Percentiles rank a stretch among this genome's conserved stretches.
Evolutionary conservation across 1,140 invertebrate genomes (phyloP).

Genomic region (Drosophila teissieri): DNA sequence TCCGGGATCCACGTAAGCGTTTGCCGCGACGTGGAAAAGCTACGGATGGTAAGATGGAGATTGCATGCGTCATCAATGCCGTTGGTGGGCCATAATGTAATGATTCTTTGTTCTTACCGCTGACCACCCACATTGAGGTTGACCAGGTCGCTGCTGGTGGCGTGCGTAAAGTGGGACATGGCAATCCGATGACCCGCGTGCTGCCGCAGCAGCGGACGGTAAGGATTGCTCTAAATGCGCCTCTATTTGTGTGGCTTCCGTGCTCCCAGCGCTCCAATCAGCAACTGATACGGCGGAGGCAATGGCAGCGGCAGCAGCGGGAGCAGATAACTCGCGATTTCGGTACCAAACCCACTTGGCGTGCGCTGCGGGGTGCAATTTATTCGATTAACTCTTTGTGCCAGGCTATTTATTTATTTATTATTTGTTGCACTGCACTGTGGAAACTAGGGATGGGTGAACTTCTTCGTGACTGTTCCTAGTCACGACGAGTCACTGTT

Average conservation of each 20-base stretch:
- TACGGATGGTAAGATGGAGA: constrained; percentile 80
- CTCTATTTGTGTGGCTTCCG: constrained; percentile 69
- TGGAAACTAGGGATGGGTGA: constrained; percentile 21
- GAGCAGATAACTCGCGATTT: constrained; percentile 21
- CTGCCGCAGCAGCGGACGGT: constrained; percentile 43
- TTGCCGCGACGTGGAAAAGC: constrained; percentile 97
- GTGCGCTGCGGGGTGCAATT: constrained; percentile 52
- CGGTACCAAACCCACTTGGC: constrained; percentile 21
- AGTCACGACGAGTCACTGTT: background rate
- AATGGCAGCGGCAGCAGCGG: constrained; percentile 17
- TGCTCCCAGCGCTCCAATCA: constrained; percentile 21
- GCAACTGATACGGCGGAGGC: constrained; percentile 31
- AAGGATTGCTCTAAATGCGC: constrained; percentile 16
- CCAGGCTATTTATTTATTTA: constrained; percentile 41
- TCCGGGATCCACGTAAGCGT: constrained; percentile 97
- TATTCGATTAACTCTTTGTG: constrained; percentile 45
- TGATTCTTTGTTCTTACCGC: constrained; percentile 84
- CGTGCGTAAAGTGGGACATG: constrained; percentile 81
- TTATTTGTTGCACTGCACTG: constrained; percentile 43
- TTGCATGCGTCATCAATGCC: constrained; percentile 67
- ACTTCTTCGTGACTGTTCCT: background rate
- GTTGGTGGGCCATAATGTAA: background rate
- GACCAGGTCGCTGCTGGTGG: constrained; percentile 87
- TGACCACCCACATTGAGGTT: constrained; percentile 90
- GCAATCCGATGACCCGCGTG: constrained; percentile 27